Evolutionary conservation across 1,140 invertebrate species (phyloP).

Genomic region (Eueides isabella): DNA sequence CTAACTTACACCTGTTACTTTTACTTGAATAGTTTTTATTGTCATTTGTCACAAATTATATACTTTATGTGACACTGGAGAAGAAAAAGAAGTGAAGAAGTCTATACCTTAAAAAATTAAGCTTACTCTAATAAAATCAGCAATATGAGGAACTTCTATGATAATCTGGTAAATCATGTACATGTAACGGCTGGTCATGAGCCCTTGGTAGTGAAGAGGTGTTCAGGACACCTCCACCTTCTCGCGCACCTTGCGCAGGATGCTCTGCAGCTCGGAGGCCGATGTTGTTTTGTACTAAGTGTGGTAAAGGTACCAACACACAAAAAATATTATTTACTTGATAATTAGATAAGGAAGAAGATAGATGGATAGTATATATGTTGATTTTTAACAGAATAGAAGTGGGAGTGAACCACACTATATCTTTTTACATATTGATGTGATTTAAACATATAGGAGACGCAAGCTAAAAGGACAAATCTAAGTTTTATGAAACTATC

Average conservation of each 20-base stretch:
- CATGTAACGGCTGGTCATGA: neutral
- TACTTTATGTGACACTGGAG: neutral
- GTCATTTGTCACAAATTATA: too few species aligned
- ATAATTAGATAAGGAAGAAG: neutral
- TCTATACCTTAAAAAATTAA: neutral
- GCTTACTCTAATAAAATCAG: slow-evolving; percentile 21
- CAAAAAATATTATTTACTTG: slow-evolving; percentile 23
- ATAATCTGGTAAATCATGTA: slow-evolving; percentile 26
- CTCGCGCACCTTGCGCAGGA: slow-evolving; percentile 85
- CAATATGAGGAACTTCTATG: slow-evolving; percentile 41
- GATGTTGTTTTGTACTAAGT: slow-evolving; percentile 86
- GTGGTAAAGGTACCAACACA: slow-evolving; percentile 37
- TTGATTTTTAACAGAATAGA: neutral
- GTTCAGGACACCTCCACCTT: slow-evolving; percentile 82
- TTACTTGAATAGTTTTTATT: too few species aligned
- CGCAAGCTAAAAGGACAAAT: too few species aligned
- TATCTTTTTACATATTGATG: too few species aligned
- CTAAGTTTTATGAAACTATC: too few species aligned
- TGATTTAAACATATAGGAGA: too few species aligned
- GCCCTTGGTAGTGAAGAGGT: neutral
- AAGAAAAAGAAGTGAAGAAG: too few species aligned
- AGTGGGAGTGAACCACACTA: too few species aligned
- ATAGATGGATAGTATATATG: neutral
- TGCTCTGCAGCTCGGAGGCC: slow-evolving; percentile 85
- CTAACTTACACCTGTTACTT: too few species aligned